Base-by-base conservation (phyloP, 2,888 invertebrate genomes). In the Xestia ashworthii region DNA sequence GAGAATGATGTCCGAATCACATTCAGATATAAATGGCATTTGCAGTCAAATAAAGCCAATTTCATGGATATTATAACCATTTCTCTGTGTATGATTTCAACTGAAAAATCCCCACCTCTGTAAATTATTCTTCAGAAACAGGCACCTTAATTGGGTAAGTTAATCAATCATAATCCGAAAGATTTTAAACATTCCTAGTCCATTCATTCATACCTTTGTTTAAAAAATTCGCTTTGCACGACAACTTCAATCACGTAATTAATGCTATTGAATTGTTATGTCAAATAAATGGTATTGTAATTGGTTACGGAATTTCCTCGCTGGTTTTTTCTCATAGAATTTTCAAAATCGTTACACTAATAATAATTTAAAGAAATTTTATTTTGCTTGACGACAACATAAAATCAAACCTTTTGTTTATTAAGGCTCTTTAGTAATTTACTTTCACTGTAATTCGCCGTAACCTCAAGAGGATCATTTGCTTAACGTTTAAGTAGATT, bases 401-500 rank as follows among this genome's bases (percentile, higher is more conserved):
- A 46, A 25, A 76, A n/a, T 55, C 22, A 53, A 64, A 70, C 5
- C 32, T 55, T 72, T 73, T 70, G 41, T 62, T 62, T 71, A 44
- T 16, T 19, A 53, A 14, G 16, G n/a, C 19, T 55, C 60, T 72
- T 70, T 8, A 50, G 55, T 76, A 55, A 81, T 62, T 70, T 70
- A 66, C 12, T 69, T 64, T 69, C 22, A 19, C 38, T 22, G 50
- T 55, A 70, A 81, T 64, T 74, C 74, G 19, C 53, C 0, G 8
- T 44, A 74, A 70, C 77, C 69, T 74, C 66, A 25, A 67, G 58
- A 71, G 62, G 53, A 78, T 82, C 71, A 74, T 74, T 69, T 65
- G 50, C 53, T 72, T 67, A 66, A 55, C 46, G 25, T 85, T 77
- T 67, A 70, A 74, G 69, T 67, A 71, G 65, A 82, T 82, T 79